phyloP scores from a whole-genome alignment of 1,140 invertebrate species.

The Bombus picipes region DNA sequence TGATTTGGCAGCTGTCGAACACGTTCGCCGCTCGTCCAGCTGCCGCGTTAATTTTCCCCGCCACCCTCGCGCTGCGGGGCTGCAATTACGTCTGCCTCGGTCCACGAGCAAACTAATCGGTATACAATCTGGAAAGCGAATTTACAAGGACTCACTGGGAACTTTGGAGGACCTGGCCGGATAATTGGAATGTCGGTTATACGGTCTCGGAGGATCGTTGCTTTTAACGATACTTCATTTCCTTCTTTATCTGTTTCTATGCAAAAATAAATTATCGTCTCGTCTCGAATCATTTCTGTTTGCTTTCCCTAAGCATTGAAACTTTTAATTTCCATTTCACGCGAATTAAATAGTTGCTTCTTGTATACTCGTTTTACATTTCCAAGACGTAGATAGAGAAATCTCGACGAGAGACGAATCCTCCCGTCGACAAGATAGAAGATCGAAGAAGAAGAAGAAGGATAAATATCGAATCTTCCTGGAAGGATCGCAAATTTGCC shows the following conservation, averaged over 20 bases:
- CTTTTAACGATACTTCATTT: constrained; percentile 29
- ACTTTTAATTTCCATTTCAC: too few species aligned
- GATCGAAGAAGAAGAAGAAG: neutral
- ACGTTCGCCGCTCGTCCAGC: constrained; percentile 67
- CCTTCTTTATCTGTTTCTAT: neutral
- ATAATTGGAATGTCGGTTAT: constrained; percentile 43
- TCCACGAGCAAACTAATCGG: constrained; percentile 60
- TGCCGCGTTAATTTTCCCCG: constrained; percentile 67
- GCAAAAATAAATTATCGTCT: neutral
- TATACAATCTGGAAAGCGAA: constrained; percentile 64
- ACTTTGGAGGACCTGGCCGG: constrained; percentile 12
- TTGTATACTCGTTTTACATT: neutral
- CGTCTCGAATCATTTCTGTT: too few species aligned
- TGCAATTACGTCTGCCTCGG: constrained; percentile 54
- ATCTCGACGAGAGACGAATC: neutral
- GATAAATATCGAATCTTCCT: neutral
- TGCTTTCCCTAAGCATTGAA: neutral
- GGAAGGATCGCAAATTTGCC: constrained; percentile 14
- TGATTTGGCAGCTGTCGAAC: constrained; percentile 73
- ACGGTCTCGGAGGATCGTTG: neutral
- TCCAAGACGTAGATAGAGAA: too few species aligned
- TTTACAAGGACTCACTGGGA: constrained; percentile 46
- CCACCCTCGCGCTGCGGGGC: constrained; percentile 39
- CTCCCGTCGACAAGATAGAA: neutral
- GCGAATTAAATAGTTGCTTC: neutral